phyloP scores from a whole-genome alignment of 1,140 invertebrate species.

The Acyrthosiphon pisum region DNA sequence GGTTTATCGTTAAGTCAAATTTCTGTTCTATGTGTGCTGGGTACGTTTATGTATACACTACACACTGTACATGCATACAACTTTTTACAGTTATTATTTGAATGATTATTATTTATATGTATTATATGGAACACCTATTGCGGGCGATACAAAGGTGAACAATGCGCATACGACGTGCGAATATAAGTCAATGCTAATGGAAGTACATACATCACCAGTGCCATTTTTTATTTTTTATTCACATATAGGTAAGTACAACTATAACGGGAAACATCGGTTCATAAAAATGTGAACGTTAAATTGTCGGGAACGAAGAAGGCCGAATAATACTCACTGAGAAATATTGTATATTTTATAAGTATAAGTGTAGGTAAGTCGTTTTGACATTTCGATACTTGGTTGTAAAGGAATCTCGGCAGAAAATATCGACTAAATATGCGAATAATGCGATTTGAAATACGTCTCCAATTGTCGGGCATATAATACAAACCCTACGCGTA shows the following conservation, averaged over 20 bases:
- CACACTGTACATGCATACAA: background rate
- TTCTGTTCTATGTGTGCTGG: background rate
- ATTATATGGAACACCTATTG: background rate
- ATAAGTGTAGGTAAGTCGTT: background rate
- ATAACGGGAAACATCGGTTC: background rate
- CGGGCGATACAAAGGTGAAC: background rate
- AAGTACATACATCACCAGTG: background rate
- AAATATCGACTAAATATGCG: background rate
- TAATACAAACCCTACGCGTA: background rate
- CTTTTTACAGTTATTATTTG: background rate
- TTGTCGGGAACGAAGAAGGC: background rate
- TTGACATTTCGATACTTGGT: background rate
- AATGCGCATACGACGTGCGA: background rate
- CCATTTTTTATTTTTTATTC: background rate
- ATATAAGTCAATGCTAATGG: constrained; percentile 35
- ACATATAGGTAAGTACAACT: background rate
- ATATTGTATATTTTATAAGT: background rate
- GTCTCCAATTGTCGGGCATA: background rate
- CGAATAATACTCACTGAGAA: background rate
- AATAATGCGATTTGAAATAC: background rate
- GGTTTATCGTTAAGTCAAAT: background rate
- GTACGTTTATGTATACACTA: background rate
- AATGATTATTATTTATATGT: background rate
- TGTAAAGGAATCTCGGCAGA: background rate
- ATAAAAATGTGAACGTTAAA: too few species aligned